phyloP scores from a whole-genome alignment of 2,888 invertebrate genomes.

The Drosophila hamatofila region DNA sequence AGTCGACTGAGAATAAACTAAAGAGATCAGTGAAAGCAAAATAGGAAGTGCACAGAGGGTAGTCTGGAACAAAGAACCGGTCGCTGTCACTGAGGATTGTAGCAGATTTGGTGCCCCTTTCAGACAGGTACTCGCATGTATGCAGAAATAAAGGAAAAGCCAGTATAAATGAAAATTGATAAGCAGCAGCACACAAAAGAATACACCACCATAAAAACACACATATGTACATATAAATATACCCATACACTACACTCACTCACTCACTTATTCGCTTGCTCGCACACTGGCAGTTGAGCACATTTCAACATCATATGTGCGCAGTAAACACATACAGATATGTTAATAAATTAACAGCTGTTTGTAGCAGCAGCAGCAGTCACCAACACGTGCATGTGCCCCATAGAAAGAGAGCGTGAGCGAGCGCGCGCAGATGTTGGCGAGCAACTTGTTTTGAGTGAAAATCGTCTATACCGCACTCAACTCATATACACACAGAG shows the following conservation, averaged over 20 bases:
- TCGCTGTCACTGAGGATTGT: slow-evolving; percentile 34
- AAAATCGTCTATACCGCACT: slow-evolving; percentile 44
- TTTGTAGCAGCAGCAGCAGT: slow-evolving; percentile 53
- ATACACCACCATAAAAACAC: slow-evolving; percentile 57
- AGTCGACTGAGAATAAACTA: slow-evolving; percentile 24
- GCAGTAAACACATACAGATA: slow-evolving; percentile 60
- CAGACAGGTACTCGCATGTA: slow-evolving; percentile 47
- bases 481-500: slow-evolving; percentile 25
- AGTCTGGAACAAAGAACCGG: slow-evolving; percentile 31
- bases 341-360: slow-evolving; percentile 79
- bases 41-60: slow-evolving; percentile 41
- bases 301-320: slow-evolving; percentile 71
- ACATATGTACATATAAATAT: background rate
- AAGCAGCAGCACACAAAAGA: slow-evolving; percentile 44
- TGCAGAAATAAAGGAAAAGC: slow-evolving; percentile 22
- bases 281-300: slow-evolving; percentile 43
- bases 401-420: slow-evolving; percentile 25
- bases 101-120: slow-evolving; percentile 47
- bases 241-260: slow-evolving; percentile 5
- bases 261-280: slow-evolving; percentile 6
- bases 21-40: slow-evolving; percentile 36
- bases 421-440: slow-evolving; percentile 38
- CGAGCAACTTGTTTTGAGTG: slow-evolving; percentile 70
- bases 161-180: slow-evolving; percentile 48
- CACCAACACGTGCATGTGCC: slow-evolving; percentile 68